Conservation (phyloP, 1,140 invertebrate genomes). For the Calephelis virginiensis region DNA sequence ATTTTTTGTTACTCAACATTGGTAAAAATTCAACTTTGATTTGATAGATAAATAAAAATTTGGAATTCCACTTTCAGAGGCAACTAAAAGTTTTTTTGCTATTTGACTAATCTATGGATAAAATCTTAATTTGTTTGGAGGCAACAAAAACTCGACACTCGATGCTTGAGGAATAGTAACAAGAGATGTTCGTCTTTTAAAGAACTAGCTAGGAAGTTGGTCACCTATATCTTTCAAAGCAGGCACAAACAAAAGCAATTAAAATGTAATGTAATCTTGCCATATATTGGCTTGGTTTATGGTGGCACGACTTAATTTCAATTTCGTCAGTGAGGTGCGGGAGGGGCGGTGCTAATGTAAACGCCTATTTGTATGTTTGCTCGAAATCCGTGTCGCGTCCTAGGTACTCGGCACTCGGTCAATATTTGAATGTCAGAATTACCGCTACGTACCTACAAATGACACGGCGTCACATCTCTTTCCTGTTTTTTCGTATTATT, state of each 20-base stretch:
- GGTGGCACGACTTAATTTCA: constrained; percentile 37
- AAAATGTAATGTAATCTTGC: no score
- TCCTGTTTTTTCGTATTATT: constrained; percentile 28
- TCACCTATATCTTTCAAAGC: no score
- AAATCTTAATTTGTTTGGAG: no score
- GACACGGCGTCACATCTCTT: constrained; percentile 45
- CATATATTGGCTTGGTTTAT: constrained; percentile 21
- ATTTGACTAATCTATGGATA: no score
- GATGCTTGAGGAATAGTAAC: no score
- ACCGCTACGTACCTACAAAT: constrained; percentile 65
- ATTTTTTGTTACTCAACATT: background rate
- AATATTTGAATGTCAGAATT: constrained; percentile 71
- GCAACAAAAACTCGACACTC: no score
- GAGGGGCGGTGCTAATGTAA: constrained; percentile 55
- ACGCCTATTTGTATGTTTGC: constrained; percentile 71
- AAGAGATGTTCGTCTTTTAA: no score
- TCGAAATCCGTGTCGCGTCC: constrained; percentile 72
- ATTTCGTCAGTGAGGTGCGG: constrained; percentile 16
- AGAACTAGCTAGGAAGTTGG: no score
- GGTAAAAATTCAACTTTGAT: background rate
- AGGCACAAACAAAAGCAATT: background rate
- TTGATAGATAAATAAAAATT: no score
- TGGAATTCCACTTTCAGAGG: no score
- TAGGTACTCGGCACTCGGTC: constrained; percentile 52
- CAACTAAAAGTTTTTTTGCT: no score